A percentile compares a stretch with the other conserved stretches of the same genome.
These are phyloP conservation scores for Lasioglossum marginatum DNA, from an alignment of 2,888 invertebrate genomes.

Conservation along the genomic window DNA sequence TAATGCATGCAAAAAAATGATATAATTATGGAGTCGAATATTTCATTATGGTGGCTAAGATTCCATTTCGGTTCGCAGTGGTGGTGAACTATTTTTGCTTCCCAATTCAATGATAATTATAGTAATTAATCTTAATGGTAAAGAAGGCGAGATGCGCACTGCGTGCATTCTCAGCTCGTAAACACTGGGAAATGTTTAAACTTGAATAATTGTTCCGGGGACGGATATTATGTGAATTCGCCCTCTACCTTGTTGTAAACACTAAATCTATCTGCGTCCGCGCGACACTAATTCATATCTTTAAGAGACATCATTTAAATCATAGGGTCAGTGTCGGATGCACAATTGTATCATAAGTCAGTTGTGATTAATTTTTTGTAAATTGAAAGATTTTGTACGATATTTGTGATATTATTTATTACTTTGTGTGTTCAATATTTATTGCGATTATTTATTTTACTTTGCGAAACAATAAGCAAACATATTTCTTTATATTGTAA, in stretches of 20 bases:
- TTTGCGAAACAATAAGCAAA: slow-evolving; percentile 1
- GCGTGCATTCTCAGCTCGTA: slow-evolving; percentile 50
- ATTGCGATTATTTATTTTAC: slow-evolving; percentile 46
- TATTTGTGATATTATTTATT: slow-evolving; percentile 59
- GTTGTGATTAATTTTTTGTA: slow-evolving; percentile 22
- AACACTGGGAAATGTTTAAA: slow-evolving; percentile 48
- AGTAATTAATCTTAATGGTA: slow-evolving; percentile 48
- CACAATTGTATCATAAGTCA: slow-evolving; percentile 59
- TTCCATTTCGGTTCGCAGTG: slow-evolving; percentile 43
- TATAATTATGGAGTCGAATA: slow-evolving; percentile 46
- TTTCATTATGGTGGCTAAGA: slow-evolving; percentile 46
- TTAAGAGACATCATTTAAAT: slow-evolving; percentile 28
- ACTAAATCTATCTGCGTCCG: slow-evolving; percentile 55
- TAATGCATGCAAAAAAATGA: slow-evolving; percentile 63
- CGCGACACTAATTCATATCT: slow-evolving; percentile 32
- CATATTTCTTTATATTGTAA: slow-evolving; percentile 34
- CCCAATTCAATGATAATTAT: slow-evolving; percentile 58
- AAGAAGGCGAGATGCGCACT: slow-evolving; percentile 27
- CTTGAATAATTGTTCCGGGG: slow-evolving; percentile 21
- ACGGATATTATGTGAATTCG: slow-evolving; percentile 54
- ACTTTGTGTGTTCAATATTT: slow-evolving; percentile 47
- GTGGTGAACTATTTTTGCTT: slow-evolving; percentile 51
- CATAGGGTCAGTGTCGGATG: slow-evolving; percentile 47
- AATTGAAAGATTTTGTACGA: slow-evolving; percentile 40
- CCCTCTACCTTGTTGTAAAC: slow-evolving; percentile 57